phyloP scores from a whole-genome alignment of 2,797 vertebrate species.

The Pitangus sulphuratus region DNA sequence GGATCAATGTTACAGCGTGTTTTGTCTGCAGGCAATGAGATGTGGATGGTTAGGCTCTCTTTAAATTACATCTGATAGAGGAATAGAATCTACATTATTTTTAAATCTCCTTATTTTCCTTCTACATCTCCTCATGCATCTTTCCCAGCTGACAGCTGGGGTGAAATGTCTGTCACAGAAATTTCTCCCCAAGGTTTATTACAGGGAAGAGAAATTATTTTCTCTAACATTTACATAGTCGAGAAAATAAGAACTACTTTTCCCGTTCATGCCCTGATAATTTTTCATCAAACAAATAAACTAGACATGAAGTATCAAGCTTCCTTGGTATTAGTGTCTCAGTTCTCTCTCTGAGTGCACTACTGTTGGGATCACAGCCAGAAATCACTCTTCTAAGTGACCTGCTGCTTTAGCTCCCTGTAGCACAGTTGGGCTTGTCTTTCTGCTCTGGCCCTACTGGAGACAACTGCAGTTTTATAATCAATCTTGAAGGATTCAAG shows the following conservation, averaged over 20 bases:
- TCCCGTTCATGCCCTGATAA: rapidly evolving
- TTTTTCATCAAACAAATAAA: background rate
- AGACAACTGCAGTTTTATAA: background rate
- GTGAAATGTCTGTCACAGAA: background rate
- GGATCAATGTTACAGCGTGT: background rate
- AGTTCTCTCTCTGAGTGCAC: background rate
- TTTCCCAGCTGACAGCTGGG: background rate
- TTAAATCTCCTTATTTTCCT: background rate
- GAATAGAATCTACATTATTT: background rate
- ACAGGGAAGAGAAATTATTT: background rate
- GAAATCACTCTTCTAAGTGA: background rate
- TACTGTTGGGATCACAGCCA: background rate
- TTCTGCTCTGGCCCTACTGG: background rate
- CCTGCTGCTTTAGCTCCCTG: background rate
- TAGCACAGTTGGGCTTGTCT: background rate
- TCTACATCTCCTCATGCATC: background rate
- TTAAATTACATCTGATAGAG: background rate
- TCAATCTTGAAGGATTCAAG: background rate
- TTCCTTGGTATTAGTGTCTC: background rate
- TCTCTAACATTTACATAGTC: background rate
- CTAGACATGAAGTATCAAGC: background rate
- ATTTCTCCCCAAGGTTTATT: background rate
- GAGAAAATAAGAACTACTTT: background rate
- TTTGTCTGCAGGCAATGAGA: background rate
- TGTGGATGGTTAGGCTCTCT: background rate